These are phyloP conservation scores for Eilema caniola DNA, from an alignment of 2,888 invertebrate genomes.

Conservation along the genomic window DNA sequence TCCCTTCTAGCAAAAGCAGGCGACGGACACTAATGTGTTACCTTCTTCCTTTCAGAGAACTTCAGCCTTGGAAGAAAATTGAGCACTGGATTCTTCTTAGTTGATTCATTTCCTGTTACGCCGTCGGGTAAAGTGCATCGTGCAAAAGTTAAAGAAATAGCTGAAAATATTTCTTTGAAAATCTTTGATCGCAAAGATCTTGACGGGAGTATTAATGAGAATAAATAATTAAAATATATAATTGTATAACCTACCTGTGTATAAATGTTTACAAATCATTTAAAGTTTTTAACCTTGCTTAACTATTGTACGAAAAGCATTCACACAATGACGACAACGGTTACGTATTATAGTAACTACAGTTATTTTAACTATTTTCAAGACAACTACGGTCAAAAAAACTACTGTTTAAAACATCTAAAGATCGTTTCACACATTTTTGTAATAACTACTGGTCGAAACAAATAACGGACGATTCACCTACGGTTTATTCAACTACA, in stretches of 20 bases:
- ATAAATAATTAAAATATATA: neutral
- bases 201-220: neutral
- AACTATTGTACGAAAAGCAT: neutral
- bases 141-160: conserved; percentile 24
- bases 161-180: neutral
- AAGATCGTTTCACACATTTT: no score
- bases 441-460: no score
- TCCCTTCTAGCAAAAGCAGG: neutral
- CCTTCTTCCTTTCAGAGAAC: conserved; percentile 18
- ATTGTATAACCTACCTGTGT: neutral
- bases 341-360: no score
- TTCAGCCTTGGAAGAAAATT: conserved; percentile 26
- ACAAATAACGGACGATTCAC: no score
- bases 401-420: no score
- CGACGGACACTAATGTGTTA: neutral
- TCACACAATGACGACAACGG: neutral
- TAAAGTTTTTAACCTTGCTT: neutral
- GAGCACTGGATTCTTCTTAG: conserved; percentile 41
- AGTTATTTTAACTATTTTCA: no score
- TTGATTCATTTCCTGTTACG: conserved; percentile 39
- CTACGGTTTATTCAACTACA: no score
- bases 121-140: conserved; percentile 44
- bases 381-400: no score
- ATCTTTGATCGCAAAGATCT: neutral
- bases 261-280: neutral